Base-by-base conservation (phyloP, 1,140 invertebrate genomes). In the Hormaphis cornu region DNA sequence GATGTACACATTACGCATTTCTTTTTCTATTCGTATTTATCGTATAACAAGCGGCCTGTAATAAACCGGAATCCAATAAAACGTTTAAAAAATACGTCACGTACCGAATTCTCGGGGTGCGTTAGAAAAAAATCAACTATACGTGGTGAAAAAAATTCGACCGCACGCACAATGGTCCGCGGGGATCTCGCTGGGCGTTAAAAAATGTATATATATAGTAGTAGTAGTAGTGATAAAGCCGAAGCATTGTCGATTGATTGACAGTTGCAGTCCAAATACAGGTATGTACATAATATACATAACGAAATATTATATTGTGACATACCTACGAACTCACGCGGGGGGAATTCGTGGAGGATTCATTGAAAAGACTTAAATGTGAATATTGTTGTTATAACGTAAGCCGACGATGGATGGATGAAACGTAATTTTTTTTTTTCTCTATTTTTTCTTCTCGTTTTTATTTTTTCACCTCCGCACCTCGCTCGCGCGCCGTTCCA, bases 181-280 rank as follows among this genome's bases (percentile, higher is more conserved):
- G 9, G 20, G 12, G 14, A 42, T 6, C 3, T 1, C 22, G 26
- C 26, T 22, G 61, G 61, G 61, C n/a, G n/a, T n/a, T n/a, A n/a
- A n/a, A n/a, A n/a, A n/a, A n/a, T n/a, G n/a, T n/a, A n/a, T n/a
- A n/a, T n/a, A n/a, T n/a, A n/a, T n/a, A n/a, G n/a, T n/a, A n/a
- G n/a, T n/a, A n/a, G 24, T 35, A 22, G 46, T 24, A 22, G 30
- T 66, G 50, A 66, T 66, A 66, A 66, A 66, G 61, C 61, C 44
- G n/a, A n/a, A n/a, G n/a, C n/a, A 66, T 66, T 66, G 61, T 66
- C 44, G 44, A 66, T 20, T 66, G 61, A 66, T 66, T 66, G 61
- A 66, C 61, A 66, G 44, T 66, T 48, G 18, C 18, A 66, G 61
- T 66, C 44, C 24, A 50, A 66, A n/a, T n/a, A 66, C 61, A 35